Conservation (phyloP, 2,113 vertebrate genomes). For the Vulpes ferrilata region DNA sequence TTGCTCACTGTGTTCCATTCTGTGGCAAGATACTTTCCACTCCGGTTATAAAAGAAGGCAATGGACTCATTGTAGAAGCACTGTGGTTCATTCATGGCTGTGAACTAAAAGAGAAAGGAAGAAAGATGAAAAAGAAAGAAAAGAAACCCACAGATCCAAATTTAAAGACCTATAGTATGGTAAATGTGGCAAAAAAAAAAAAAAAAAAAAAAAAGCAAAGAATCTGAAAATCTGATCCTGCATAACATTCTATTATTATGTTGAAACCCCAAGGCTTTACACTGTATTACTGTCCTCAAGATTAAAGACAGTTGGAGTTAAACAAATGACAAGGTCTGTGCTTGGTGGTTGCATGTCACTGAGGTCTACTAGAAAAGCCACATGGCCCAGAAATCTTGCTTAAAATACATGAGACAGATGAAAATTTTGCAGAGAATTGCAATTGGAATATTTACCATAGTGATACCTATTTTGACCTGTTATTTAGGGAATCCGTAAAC, state of each 20-base stretch:
- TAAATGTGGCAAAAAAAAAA: constrained; percentile 61
- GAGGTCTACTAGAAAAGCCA: constrained; percentile 73
- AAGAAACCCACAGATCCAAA: constrained; percentile 75
- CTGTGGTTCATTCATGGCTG: constrained; percentile 93
- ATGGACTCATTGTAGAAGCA: constrained; percentile 99
- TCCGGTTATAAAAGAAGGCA: constrained; percentile 99
- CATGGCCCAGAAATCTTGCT: constrained; percentile 66
- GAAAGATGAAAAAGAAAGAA: constrained; percentile 61
- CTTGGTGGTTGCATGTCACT: constrained; percentile 69
- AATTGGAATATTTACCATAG: constrained; percentile 54
- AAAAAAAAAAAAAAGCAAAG: not conserved
- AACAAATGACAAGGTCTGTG: constrained; percentile 71
- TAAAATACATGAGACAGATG: constrained; percentile 76
- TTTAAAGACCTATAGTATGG: constrained; percentile 68
- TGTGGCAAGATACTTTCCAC: constrained; percentile 94
- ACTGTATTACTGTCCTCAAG: constrained; percentile 69
- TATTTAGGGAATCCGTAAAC: constrained; percentile 70
- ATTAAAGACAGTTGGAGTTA: constrained; percentile 79
- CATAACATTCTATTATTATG: constrained; percentile 65
- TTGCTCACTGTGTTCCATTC: constrained; percentile 98
- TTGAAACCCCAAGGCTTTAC: constrained; percentile 70
- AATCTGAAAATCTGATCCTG: constrained; percentile 68
- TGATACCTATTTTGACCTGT: constrained; percentile 63
- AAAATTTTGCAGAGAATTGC: constrained; percentile 47
- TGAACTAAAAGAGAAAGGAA: constrained; percentile 84